phyloP scores from a whole-genome alignment of 2,888 invertebrate genomes.

The Sepioteuthis lessoniana region DNA sequence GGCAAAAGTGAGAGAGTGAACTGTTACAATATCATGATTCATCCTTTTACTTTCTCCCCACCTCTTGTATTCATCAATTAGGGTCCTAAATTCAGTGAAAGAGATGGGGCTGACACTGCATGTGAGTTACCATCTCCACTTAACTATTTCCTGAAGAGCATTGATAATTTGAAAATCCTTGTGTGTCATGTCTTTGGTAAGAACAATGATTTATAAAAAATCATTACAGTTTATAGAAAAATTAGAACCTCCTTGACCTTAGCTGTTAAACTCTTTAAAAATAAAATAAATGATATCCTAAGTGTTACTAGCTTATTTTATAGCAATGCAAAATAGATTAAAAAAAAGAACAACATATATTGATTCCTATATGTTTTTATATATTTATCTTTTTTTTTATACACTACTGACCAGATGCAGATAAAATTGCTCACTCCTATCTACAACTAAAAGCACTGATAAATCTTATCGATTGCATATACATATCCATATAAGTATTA shows the following conservation, averaged over 20 bases:
- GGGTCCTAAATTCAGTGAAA: no score
- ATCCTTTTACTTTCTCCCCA: no score
- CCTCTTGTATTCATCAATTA: no score
- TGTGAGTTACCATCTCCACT: background rate
- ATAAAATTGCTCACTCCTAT: background rate
- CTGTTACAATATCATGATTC: no score
- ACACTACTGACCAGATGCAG: background rate
- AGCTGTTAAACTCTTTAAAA: no score
- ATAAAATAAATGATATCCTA: background rate
- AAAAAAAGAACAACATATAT: background rate
- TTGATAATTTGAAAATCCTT: background rate
- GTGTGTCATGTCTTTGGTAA: background rate
- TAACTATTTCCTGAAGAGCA: background rate
- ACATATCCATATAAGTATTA: background rate
- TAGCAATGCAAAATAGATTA: background rate
- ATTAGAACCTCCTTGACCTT: background rate
- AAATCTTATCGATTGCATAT: background rate
- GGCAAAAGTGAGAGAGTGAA: no score
- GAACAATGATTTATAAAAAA: background rate
- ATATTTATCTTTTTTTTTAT: background rate
- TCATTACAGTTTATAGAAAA: background rate
- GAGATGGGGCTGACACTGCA: no score
- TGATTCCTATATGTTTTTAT: background rate
- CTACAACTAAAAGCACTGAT: background rate
- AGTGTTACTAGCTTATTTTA: background rate